A percentile compares a stretch with the other conserved stretches of the same genome.
phyloP scores from a whole-genome alignment of 2,888 invertebrate species.

The Chorisops tibialis region DNA sequence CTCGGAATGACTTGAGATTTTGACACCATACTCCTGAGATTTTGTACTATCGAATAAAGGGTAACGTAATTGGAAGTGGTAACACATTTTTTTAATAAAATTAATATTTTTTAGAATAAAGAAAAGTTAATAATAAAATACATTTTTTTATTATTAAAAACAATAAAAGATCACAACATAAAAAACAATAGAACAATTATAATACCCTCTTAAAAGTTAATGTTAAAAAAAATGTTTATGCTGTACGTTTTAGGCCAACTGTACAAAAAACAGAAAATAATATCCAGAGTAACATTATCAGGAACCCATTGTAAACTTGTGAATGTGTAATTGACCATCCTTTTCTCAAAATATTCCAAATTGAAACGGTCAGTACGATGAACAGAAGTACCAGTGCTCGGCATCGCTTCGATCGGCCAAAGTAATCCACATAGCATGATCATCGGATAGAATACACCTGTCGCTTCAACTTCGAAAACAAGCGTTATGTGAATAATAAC shows the following conservation, averaged over 20 bases:
- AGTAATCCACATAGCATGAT: conserved; percentile 74
- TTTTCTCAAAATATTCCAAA: conserved; percentile 72
- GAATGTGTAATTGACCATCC: conserved; percentile 67
- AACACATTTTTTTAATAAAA: too few relatives aligned
- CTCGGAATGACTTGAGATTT: too few relatives aligned
- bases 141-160: too few relatives aligned
- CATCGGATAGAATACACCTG: conserved; percentile 88
- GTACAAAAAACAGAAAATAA: conserved; percentile 59
- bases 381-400: conserved; percentile 66
- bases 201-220: too few relatives aligned
- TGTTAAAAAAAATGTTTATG: too few relatives aligned
- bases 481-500: conserved; percentile 50
- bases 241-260: conserved; percentile 53
- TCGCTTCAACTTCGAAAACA: conserved; percentile 58
- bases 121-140: too few relatives aligned
- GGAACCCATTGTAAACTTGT: conserved; percentile 71
- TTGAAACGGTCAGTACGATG: conserved; percentile 72
- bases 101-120: too few relatives aligned
- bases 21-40: too few relatives aligned
- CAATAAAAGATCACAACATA: too few relatives aligned
- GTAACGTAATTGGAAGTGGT: too few relatives aligned
- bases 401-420: conserved; percentile 71
- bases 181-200: too few relatives aligned
- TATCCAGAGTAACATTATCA: conserved; percentile 66
- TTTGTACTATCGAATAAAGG: too few relatives aligned